A percentile compares a stretch with the other conserved stretches of the same genome.
phyloP scores from a whole-genome alignment of 2,113 vertebrate genomes.

The Gobiocypris rarus region DNA sequence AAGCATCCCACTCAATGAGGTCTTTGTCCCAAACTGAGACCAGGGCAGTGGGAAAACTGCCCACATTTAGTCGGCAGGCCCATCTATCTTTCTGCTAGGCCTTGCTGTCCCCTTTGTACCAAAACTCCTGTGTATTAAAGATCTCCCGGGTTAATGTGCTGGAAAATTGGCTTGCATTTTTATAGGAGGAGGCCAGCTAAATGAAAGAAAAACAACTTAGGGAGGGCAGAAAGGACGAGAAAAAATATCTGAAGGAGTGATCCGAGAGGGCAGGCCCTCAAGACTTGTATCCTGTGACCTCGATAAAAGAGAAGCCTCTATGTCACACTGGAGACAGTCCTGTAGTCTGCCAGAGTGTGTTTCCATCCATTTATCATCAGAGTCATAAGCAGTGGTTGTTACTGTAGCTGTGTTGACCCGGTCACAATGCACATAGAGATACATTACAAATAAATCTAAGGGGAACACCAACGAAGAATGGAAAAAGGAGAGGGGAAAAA shows the following conservation, averaged over 20 bases:
- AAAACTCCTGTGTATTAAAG: slow-evolving; percentile 86
- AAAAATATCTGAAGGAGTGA: slow-evolving; percentile 83
- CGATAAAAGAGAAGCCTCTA: slow-evolving; percentile 78
- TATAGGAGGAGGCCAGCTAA: slow-evolving; percentile 92
- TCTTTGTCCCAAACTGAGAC: slow-evolving; percentile 93
- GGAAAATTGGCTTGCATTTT: slow-evolving; percentile 99
- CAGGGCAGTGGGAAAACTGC: slow-evolving; percentile 97
- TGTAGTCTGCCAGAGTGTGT: slow-evolving; percentile 80
- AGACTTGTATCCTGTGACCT: slow-evolving; percentile 89
- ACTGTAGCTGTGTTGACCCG: slow-evolving; percentile 70
- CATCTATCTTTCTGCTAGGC: slow-evolving; percentile 93
- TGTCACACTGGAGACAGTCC: slow-evolving; percentile 84
- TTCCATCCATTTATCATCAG: slow-evolving; percentile 80
- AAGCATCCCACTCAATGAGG: slow-evolving; percentile 97
- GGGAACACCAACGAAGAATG: slow-evolving; percentile 55
- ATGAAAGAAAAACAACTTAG: slow-evolving; percentile 87
- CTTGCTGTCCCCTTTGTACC: slow-evolving; percentile 79
- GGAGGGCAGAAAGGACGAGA: slow-evolving; percentile 73
- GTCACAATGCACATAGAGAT: slow-evolving; percentile 64
- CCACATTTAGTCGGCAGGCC: slow-evolving; percentile 89
- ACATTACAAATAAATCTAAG: slow-evolving; percentile 66
- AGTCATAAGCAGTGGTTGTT: slow-evolving; percentile 66
- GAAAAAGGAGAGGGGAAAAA: slow-evolving; percentile 21
- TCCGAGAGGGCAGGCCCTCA: slow-evolving; percentile 82
- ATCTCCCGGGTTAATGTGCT: slow-evolving; percentile 98